Conservation (phyloP, 1,140 invertebrate genomes). For the Hydropsyche tenuis region DNA sequence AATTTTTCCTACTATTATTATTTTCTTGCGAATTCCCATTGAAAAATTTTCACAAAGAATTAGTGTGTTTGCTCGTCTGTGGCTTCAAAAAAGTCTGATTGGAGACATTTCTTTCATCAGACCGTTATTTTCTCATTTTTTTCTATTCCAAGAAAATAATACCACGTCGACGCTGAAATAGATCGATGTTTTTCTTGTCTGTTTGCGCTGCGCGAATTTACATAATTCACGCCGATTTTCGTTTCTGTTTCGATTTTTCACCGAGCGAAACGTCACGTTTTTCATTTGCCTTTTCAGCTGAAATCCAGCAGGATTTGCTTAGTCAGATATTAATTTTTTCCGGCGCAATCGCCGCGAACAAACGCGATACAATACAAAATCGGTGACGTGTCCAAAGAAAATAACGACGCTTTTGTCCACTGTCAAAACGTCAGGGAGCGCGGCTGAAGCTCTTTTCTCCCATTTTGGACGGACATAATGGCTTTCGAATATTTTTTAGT, state of each 20-base stretch:
- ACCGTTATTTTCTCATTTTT: too few relatives aligned
- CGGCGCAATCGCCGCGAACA: not conserved
- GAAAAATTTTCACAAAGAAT: not conserved
- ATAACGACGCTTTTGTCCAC: slow-evolving; percentile 4
- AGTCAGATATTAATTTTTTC: not conserved
- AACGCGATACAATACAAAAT: not conserved
- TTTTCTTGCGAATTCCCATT: too few relatives aligned
- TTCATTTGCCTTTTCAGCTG: not conserved
- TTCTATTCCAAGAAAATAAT: slow-evolving; percentile 6
- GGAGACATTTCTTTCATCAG: not conserved
- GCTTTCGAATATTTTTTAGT: not conserved
- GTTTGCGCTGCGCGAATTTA: slow-evolving; percentile 12
- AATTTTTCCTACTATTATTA: not conserved
- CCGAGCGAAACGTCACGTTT: not conserved
- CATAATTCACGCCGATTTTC: slow-evolving; percentile 3
- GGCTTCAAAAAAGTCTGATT: not conserved
- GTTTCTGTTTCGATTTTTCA: not conserved
- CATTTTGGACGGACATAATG: not conserved
- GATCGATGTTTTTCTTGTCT: slow-evolving; percentile 20
- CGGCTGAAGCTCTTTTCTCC: not conserved
- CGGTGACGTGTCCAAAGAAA: not conserved
- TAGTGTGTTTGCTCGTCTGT: slow-evolving; percentile 11
- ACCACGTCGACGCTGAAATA: not conserved
- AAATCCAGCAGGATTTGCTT: not conserved
- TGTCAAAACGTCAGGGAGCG: slow-evolving; percentile 8